Evolutionary conservation across 2,888 invertebrate genomes (phyloP).

Genomic region (Girardia tigrina): DNA sequence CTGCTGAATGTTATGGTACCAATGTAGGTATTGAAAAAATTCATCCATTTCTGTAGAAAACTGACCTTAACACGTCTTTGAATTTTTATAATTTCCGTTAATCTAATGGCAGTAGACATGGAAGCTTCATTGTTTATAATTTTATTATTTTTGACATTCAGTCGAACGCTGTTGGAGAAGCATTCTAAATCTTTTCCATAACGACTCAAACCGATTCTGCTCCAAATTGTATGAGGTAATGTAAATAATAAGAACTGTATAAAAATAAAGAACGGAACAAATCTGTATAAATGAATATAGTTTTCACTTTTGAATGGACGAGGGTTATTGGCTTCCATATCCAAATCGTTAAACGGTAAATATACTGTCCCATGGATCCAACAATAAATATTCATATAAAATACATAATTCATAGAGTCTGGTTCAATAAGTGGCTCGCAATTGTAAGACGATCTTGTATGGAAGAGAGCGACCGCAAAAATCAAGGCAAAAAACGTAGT

Average conservation of each 20-base stretch:
- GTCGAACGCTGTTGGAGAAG: not conserved
- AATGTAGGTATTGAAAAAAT: not conserved
- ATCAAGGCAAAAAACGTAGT: not conserved
- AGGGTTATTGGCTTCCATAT: not conserved
- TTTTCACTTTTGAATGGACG: no score
- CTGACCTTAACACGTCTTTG: not conserved
- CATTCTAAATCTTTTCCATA: not conserved
- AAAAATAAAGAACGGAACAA: not conserved
- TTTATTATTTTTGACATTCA: not conserved
- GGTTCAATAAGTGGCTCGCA: not conserved
- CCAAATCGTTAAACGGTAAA: not conserved
- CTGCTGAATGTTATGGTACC: not conserved
- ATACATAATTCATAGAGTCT: not conserved
- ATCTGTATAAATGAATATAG: constrained; percentile 1
- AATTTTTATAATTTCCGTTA: not conserved
- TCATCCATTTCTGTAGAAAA: not conserved
- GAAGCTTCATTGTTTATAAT: not conserved
- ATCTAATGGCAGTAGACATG: not conserved
- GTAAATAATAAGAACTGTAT: not conserved
- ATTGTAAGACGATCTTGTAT: not conserved
- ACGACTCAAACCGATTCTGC: not conserved
- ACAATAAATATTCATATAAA: not conserved
- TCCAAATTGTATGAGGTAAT: not conserved
- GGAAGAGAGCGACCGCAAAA: not conserved
- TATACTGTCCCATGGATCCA: not conserved